Base-by-base conservation (phyloP, 2,797 vertebrate species). In the Sphenodon punctatus region DNA sequence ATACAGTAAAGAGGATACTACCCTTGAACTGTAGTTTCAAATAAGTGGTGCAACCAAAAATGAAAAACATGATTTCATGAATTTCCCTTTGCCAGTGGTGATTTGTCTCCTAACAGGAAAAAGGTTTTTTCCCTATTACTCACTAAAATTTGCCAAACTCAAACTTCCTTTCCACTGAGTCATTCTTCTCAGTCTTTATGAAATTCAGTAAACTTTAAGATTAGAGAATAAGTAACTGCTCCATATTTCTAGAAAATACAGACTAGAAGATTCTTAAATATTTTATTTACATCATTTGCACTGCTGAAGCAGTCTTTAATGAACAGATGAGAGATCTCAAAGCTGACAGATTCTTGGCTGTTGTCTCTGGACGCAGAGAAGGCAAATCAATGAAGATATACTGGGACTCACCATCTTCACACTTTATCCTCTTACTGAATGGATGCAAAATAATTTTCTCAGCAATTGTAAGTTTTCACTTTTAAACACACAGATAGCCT, bases 151-250 rank as follows among this genome's bases (percentile, higher is more conserved):
- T 79, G 46, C 4, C 1, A 80, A 25, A 13, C 58, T 1, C 2
- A 11, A 25, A 25, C 65, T 61, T 27, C 12, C 45, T 22, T 7
- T 4, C 20, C 41, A 46, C 8, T 45, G 43, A 4, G 10, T 30
- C 36, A 59, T 51, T 14, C 2, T 3, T 41, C 17, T 3, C 34
- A n/a, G 43, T 22, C 76, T 67, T 64, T 20, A 48, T 58, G 27
- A 42, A 79, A 85, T 75, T 72, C 36, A 85, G 71, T 89, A 56
- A 73, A 34, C 6, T 23, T n/a, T 60, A 49, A 75, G 63, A 77
- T 43, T 36, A 38, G 36, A 67, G 48, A 25, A 53, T 43, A 32
- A 2, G 1, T 59, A 84, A 66, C 23, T n/a, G 2, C 34, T 70
- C 46, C 42, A 6, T 59, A 78, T 48, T 66, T 27, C 39, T 16